Evolutionary conservation across 2,797 vertebrate genomes (phyloP).

Genomic region (Ispidina picta): DNA sequence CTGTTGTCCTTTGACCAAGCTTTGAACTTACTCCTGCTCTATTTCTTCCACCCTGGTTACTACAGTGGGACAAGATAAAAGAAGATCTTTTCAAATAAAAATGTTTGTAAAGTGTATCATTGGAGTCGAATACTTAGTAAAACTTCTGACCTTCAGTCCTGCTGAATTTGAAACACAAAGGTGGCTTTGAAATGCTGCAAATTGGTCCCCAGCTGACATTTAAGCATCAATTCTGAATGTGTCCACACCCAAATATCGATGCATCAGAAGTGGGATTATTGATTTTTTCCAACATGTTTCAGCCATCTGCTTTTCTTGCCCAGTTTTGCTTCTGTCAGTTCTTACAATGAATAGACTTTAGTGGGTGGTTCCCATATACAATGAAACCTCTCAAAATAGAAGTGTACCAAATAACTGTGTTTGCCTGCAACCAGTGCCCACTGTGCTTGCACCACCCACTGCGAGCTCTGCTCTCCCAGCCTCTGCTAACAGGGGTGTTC

Average conservation of each 20-base stretch:
- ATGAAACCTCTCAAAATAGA: slow-evolving; percentile 12
- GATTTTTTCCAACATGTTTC: slow-evolving; percentile 51
- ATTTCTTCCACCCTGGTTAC: neutral
- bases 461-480: neutral
- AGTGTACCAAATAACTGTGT: neutral
- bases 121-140: slow-evolving; percentile 15
- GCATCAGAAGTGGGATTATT: slow-evolving; percentile 51
- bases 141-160: slow-evolving; percentile 47
- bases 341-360: slow-evolving; percentile 6
- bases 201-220: slow-evolving; percentile 64
- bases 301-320: slow-evolving; percentile 44
- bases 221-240: slow-evolving; percentile 48
- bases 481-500: neutral
- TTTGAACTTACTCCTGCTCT: neutral
- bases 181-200: slow-evolving; percentile 52
- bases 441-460: neutral
- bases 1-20: neutral
- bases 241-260: slow-evolving; percentile 61
- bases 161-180: slow-evolving; percentile 38
- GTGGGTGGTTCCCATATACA: neutral
- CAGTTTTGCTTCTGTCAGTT: slow-evolving; percentile 11
- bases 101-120: neutral
- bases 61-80: neutral
- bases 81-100: neutral
- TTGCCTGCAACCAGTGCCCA: neutral